These are phyloP conservation scores for Tretioscincus oriximinensis DNA, from an alignment of 2,113 vertebrate genomes.

Conservation along the genomic window DNA sequence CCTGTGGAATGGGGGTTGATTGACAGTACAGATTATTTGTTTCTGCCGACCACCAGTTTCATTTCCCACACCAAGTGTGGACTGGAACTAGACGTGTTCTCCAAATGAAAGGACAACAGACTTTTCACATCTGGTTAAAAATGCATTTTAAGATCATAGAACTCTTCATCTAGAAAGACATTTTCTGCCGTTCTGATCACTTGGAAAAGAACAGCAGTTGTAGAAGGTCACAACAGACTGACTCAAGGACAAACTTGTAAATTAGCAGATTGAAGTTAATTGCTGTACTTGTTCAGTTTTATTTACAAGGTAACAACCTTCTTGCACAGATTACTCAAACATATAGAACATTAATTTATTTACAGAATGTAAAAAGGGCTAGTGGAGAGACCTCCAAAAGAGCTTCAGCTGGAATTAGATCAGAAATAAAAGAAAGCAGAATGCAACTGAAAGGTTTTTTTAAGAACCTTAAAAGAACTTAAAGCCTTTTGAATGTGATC, in stretches of 20 bases:
- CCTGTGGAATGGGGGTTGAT: too few relatives aligned
- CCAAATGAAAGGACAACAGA: too few relatives aligned
- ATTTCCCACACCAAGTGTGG: too few relatives aligned
- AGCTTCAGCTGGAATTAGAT: not conserved
- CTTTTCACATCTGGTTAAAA: too few relatives aligned
- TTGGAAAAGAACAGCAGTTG: not conserved
- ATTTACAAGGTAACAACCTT: not conserved
- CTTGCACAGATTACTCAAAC: not conserved
- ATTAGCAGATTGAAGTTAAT: not conserved
- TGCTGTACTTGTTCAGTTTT: not conserved
- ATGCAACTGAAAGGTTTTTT: conserved; percentile 20
- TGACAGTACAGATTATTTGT: too few relatives aligned
- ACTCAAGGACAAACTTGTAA: not conserved
- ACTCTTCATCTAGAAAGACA: not conserved
- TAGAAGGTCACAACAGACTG: too few relatives aligned
- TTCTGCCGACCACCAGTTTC: too few relatives aligned
- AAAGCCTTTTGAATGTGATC: conserved; percentile 43
- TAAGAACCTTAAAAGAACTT: conserved; percentile 35
- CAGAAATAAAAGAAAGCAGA: not conserved
- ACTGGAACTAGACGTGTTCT: too few relatives aligned
- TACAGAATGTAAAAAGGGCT: not conserved
- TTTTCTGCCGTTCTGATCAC: not conserved
- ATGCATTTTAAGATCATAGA: not conserved
- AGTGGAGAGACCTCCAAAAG: not conserved
- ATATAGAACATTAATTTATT: not conserved